Evolutionary conservation across 2,888 invertebrate species (phyloP).

Genomic region (Thysanoteuthis rhombus): DNA sequence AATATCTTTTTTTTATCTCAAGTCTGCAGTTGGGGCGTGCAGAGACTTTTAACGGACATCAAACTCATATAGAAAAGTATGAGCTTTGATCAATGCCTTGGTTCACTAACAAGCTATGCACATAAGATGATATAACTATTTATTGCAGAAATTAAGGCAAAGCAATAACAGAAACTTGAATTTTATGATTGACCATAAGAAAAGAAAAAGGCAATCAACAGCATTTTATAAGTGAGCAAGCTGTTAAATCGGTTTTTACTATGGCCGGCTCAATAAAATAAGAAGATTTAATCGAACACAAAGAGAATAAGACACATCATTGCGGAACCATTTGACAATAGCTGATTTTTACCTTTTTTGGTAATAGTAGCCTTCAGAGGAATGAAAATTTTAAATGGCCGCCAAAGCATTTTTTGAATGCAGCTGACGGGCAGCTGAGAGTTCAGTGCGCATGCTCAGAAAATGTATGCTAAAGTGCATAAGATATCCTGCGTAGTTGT

Average conservation of each 20-base stretch:
- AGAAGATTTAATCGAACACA: not conserved
- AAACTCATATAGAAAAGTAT: no score
- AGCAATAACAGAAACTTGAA: not conserved
- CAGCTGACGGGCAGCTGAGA: not conserved
- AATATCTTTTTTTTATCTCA: no score
- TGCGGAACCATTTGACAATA: not conserved
- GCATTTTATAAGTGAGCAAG: not conserved
- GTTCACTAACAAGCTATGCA: no score
- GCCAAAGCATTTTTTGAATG: not conserved
- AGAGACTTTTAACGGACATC: no score
- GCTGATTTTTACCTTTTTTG: not conserved
- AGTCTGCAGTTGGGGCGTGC: no score
- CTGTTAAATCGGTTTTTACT: not conserved
- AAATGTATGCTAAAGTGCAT: not conserved
- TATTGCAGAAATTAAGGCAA: not conserved
- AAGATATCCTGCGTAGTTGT: not conserved
- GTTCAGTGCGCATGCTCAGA: not conserved
- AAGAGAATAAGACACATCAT: not conserved
- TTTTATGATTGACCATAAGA: not conserved
- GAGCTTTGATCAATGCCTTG: no score
- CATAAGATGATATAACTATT: not conserved
- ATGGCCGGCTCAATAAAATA: not conserved
- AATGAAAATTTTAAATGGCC: not conserved
- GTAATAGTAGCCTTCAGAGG: not conserved
- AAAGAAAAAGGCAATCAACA: not conserved